Evolutionary conservation across 2,888 invertebrate genomes (phyloP), one percentile per base, ranked within the genome.

Genomic region (Melangyna quadrimaculata): DNA sequence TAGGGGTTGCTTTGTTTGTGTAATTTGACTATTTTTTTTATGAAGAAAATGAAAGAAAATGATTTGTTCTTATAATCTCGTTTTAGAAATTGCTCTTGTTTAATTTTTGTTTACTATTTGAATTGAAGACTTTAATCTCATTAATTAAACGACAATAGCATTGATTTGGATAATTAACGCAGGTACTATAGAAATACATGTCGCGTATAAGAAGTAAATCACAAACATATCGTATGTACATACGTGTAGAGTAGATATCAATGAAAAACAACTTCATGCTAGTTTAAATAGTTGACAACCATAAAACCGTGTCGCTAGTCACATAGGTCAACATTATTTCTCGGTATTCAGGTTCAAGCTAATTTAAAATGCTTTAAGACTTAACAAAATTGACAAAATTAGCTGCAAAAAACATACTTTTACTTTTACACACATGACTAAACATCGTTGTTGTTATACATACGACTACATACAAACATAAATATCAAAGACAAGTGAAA

Each of bases 251-350:
- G 2, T 1, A 12, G 2, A 24, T 22, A 51, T 24, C 6, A 24
- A 22, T 22, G 12, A 8, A 27, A 2, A 29, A 22, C 9, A 27
- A 27, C 43, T 43, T 63, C 40, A 63, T 29, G 63, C 63, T 43
- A 27, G 17, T 63, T 45, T 43, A 63, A 63, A 63, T 43, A 19
- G 27, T 43, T 63, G 43, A 67, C 32, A 67, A 35, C 22, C 48
- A 67, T 67, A 48, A 61, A 67, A 67, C 48, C 22, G n/a, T 67
- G 65, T 48, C 65, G 48, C 32, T 35, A 48, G 48, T 67, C 65
- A 67, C 65, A 67, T 67, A 67, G 65, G 48, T 48, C 45, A 67
- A 45, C 22, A 48, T 22, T 32, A 67, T 48, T 67, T 67, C 48
- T 48, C n/a, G 27, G 27, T 43, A 63, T 24, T 17, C 27, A 63